phyloP scores from a whole-genome alignment of 92 coral and sea anemone species.

The Diadumene lineata region DNA sequence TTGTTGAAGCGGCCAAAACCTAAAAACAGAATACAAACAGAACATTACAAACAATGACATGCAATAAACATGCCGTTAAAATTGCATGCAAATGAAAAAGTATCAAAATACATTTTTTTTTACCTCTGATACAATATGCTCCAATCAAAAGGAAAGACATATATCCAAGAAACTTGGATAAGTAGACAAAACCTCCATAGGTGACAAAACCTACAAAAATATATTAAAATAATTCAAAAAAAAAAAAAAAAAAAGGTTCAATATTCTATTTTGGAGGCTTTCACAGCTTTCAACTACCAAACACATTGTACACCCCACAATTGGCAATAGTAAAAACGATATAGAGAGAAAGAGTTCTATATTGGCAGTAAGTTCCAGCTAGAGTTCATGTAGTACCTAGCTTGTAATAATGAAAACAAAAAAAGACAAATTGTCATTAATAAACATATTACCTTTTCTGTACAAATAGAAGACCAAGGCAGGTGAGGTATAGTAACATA shows the following conservation, averaged over 20 bases:
- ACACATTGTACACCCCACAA: too few species aligned
- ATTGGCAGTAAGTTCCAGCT: too few species aligned
- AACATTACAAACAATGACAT: too few species aligned
- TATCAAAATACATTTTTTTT: not conserved
- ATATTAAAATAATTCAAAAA: not conserved
- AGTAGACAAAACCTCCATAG: conserved; percentile 70
- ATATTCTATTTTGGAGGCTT: too few species aligned
- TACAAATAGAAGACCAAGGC: conserved; percentile 75
- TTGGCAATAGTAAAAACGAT: too few species aligned
- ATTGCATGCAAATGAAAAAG: too few species aligned
- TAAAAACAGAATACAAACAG: too few species aligned
- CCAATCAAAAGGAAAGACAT: conserved; percentile 78
- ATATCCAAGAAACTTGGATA: conserved; percentile 81
- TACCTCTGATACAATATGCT: conserved; percentile 93
- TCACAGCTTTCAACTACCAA: too few species aligned
- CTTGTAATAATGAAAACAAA: too few species aligned
- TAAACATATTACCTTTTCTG: conserved; percentile 67
- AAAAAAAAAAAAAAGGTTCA: too few species aligned
- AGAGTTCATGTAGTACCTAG: too few species aligned
- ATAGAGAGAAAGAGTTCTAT: too few species aligned
- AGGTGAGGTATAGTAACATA: conserved; percentile 93
- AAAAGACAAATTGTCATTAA: not conserved
- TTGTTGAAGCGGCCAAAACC: conserved; percentile 90
- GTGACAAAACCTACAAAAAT: conserved; percentile 68
- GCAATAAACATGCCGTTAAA: not conserved